A percentile compares a stretch with the other conserved stretches of the same genome.
Evolutionary conservation across 2,797 vertebrate species (phyloP).

Genomic region (Tadarida brasiliensis): DNA sequence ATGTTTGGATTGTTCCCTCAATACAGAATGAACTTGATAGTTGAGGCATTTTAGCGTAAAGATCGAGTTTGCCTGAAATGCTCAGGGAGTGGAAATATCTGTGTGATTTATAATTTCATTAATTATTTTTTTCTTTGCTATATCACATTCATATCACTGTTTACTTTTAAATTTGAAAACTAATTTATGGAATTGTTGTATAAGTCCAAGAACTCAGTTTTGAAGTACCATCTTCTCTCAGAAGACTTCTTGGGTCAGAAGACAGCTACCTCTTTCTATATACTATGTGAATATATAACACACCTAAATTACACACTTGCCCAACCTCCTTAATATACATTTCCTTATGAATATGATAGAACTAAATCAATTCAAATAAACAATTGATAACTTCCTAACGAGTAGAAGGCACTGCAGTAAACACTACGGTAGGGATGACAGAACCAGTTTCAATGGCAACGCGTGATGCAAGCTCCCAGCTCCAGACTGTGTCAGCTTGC

Average conservation of each 20-base stretch:
- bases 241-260: not conserved
- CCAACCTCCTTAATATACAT: not conserved
- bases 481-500: not conserved
- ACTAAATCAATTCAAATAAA: not conserved
- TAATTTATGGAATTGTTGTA: not conserved
- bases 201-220: not conserved
- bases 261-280: not conserved
- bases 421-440: not conserved
- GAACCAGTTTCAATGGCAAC: not conserved
- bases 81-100: not conserved
- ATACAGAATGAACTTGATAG: not conserved
- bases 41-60: slow-evolving; percentile 10
- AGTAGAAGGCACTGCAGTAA: not conserved
- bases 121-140: not conserved
- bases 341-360: not conserved
- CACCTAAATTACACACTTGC: not conserved
- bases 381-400: not conserved
- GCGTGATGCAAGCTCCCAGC: not conserved
- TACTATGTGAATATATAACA: not conserved
- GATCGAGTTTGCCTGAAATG: slow-evolving; percentile 14
- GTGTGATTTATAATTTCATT: not conserved
- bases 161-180: not conserved
- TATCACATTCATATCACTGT: not conserved
- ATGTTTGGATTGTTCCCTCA: not conserved
- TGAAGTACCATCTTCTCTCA: not conserved